A percentile compares a stretch with the other conserved stretches of the same genome.
phyloP scores from a whole-genome alignment of 2,113 vertebrate genomes.

The Rhinoderma darwinii region DNA sequence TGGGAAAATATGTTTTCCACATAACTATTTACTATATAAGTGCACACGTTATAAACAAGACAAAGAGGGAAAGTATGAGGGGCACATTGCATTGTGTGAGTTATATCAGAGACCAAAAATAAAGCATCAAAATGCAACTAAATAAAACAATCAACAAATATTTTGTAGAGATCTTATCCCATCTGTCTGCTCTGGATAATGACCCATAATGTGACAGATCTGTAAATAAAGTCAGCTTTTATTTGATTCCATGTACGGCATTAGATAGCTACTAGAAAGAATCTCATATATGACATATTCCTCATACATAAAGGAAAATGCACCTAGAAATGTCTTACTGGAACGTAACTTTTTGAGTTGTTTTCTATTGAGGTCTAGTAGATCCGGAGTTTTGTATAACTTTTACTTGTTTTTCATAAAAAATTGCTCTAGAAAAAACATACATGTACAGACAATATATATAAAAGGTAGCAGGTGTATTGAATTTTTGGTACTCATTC shows the following conservation, averaged over 20 bases:
- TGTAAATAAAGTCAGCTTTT: not conserved
- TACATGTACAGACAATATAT: too few relatives aligned
- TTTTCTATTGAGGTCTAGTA: too few relatives aligned
- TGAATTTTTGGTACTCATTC: too few relatives aligned
- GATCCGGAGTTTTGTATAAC: too few relatives aligned
- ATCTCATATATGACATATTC: too few relatives aligned
- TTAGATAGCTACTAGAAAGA: too few relatives aligned
- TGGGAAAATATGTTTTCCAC: slow-evolving; percentile 41
- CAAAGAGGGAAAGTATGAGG: not conserved
- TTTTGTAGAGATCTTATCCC: not conserved
- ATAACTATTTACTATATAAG: not conserved
- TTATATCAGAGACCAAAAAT: not conserved
- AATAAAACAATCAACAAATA: slow-evolving; percentile 1
- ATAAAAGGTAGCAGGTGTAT: too few relatives aligned
- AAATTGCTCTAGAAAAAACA: too few relatives aligned
- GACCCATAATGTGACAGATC: not conserved
- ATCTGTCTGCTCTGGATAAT: not conserved
- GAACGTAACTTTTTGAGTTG: too few relatives aligned
- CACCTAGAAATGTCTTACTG: too few relatives aligned
- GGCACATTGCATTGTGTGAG: not conserved
- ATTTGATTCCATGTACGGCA: not conserved
- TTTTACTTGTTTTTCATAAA: too few relatives aligned
- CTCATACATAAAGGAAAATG: too few relatives aligned
- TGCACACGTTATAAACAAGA: slow-evolving; percentile 21
- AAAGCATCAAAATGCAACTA: not conserved